Base-by-base conservation (phyloP, 2,113 vertebrate species). In the Heptranchias perlo region DNA sequence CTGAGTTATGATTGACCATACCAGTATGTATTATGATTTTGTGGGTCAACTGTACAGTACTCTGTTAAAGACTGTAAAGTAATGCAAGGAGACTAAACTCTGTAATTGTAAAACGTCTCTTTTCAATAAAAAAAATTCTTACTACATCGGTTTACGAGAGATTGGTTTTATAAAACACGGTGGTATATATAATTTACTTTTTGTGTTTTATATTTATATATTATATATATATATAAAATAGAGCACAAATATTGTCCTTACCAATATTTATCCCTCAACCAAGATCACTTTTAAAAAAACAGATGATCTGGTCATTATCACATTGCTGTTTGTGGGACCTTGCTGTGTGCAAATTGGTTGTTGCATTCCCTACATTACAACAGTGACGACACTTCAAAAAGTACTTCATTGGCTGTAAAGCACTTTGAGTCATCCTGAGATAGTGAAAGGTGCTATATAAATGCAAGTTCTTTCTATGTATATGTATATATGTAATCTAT, bases 51-150 rank as follows among this genome's bases (percentile, higher is more conserved):
- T 99, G 98, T 99, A 99, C 98, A 99, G 98, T 98, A 98, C 98
- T 97, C 97, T 97, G 97, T 98, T 97, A 97, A 97, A 96, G 96
- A 96, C 97, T 98, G 98, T 98, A 98, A 98, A 98, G 98, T 97
- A 97, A 98, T 84, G 96, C 98, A 98, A 98, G 96, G 97, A 97
- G 97, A 98, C 97, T 98, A 97, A 95, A 49, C 11, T 69, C 98
- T 98, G 97, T 97, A 98, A 95, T 98, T 97, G 98, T 98, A 97
- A 98, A 97, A 97, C 98, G 97, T 98, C 98, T 98, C 98, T 98
- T 98, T 99, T 98, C 98, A 99, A 99, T 99, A 99, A 99, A 99
- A 98, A 97, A 96, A 98, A 96, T 97, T 97, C 97, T 97, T 98
- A 97, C 97, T 97, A 97, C 65, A 49, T 39, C 93, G 94, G 44